A percentile compares a stretch with the other conserved stretches of the same genome.
These are phyloP conservation scores for Mylabris sibirica DNA, from an alignment of 2,888 invertebrate species.

Conservation along the genomic window DNA sequence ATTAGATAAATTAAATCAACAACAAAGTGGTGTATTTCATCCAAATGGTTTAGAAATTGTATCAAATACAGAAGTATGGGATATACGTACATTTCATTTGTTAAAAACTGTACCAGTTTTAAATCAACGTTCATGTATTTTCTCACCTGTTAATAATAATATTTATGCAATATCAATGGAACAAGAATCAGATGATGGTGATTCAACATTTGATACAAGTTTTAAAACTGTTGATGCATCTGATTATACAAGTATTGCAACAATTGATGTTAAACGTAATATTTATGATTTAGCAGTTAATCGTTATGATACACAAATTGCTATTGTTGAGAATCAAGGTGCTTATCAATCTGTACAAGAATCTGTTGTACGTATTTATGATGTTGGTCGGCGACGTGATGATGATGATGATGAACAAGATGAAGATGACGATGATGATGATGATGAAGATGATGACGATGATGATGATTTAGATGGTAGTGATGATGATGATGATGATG, in stretches of 20 bases:
- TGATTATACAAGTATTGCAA: conserved; percentile 95
- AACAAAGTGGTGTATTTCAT: conserved; percentile 94
- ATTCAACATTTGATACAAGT: conserved; percentile 84
- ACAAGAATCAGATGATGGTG: conserved; percentile 75
- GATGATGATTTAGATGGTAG: conserved; percentile 65
- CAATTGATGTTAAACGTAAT: conserved; percentile 90
- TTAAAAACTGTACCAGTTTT: conserved; percentile 92
- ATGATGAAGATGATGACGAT: conserved; percentile 64
- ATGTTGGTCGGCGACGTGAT: conserved; percentile 86
- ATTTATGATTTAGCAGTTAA: conserved; percentile 88
- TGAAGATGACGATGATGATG: conserved; percentile 70
- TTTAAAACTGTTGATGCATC: conserved; percentile 94
- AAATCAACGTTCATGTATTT: conserved; percentile 87
- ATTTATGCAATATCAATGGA: conserved; percentile 88
- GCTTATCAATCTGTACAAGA: conserved; percentile 86
- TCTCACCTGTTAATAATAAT: conserved; percentile 86
- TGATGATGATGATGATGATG: conserved; percentile 66
- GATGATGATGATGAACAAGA: conserved; percentile 85
- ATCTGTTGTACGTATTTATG: conserved; percentile 89
- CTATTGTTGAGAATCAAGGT: conserved; percentile 89
- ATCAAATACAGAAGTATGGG: conserved; percentile 99
- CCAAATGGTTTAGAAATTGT: conserved; percentile 95
- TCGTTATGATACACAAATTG: conserved; percentile 84
- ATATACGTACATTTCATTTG: conserved; percentile 91
- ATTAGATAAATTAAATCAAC: conserved; percentile 96